These are phyloP conservation scores for Cassiopea xamachana DNA, from an alignment of 30 jellyfish, hydroid and myxozoan genomes.

Conservation along the genomic window DNA sequence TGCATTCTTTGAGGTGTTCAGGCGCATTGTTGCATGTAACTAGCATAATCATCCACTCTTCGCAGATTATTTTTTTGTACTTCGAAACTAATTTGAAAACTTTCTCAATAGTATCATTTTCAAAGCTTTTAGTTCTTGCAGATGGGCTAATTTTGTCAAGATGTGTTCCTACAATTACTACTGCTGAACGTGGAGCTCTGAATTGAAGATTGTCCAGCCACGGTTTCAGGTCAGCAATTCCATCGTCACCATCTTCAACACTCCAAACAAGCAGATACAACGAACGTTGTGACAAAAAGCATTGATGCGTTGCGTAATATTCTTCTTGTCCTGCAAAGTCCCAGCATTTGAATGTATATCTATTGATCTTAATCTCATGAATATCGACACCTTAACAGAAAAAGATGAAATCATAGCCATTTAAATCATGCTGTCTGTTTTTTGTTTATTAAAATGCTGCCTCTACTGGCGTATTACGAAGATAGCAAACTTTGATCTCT, in stretches of 20 bases:
- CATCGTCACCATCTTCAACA: conserved; percentile 66
- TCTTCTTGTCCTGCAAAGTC: conserved; percentile 98
- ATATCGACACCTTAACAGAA: conserved; percentile 25
- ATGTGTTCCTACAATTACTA: conserved; percentile 88
- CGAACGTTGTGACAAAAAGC: conserved; percentile 89
- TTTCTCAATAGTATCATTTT: conserved; percentile 29
- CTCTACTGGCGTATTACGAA: no score
- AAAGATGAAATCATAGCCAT: not conserved
- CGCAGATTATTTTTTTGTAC: conserved; percentile 20
- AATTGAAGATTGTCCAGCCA: conserved; percentile 90
- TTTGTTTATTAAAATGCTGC: no score
- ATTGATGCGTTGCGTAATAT: conserved; percentile 94
- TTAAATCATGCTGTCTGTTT: not conserved
- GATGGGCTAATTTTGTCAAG: conserved; percentile 62
- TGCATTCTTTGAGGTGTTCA: conserved; percentile 22
- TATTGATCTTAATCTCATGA: conserved; percentile 19
- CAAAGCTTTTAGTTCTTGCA: conserved; percentile 1
- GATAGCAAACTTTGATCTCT: no score
- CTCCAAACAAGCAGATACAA: conserved; percentile 87
- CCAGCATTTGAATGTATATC: conserved; percentile 86
- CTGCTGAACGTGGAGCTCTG: conserved; percentile 81
- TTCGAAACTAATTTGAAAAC: not conserved
- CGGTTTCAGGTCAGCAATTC: conserved; percentile 73
- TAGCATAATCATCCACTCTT: conserved; percentile 3
- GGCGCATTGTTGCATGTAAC: not conserved